A percentile compares a stretch with the other conserved stretches of the same genome.
Evolutionary conservation across 2,888 invertebrate genomes (phyloP).

Genomic region (Colletes collaris): DNA sequence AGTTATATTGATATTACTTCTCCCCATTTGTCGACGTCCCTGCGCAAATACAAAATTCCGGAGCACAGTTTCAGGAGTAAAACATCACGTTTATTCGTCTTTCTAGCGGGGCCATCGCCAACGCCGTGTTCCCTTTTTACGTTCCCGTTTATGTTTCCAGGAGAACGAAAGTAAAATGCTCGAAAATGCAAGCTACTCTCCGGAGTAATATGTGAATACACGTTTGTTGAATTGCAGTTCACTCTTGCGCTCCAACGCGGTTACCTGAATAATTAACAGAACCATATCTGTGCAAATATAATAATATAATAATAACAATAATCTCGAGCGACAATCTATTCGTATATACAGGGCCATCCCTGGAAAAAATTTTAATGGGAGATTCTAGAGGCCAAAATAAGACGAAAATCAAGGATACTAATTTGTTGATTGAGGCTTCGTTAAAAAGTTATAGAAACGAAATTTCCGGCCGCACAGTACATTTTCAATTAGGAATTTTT

Average conservation of each 20-base stretch:
- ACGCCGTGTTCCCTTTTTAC: constrained; percentile 35
- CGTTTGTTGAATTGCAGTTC: constrained; percentile 10
- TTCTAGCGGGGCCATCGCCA: constrained; percentile 7
- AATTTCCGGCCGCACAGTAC: too few relatives aligned
- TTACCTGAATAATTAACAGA: neutral
- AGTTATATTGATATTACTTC: neutral
- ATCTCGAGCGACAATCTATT: too few relatives aligned
- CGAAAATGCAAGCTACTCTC: constrained; percentile 19
- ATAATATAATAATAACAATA: too few relatives aligned
- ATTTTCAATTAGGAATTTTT: too few relatives aligned
- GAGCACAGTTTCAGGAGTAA: constrained; percentile 36
- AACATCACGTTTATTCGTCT: constrained; percentile 42
- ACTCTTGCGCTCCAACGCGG: neutral
- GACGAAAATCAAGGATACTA: too few relatives aligned
- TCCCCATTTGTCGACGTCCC: constrained; percentile 14
- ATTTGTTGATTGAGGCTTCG: too few relatives aligned
- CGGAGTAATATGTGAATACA: neutral
- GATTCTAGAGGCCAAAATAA: too few relatives aligned
- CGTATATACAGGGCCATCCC: too few relatives aligned
- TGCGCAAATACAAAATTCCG: neutral
- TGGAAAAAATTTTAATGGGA: too few relatives aligned
- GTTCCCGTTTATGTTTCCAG: constrained; percentile 20
- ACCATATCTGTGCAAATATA: neutral
- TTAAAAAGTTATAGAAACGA: too few relatives aligned
- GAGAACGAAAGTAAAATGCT: constrained; percentile 1